Evolutionary conservation across 1,140 invertebrate species (phyloP).

Genomic region (Sitobion miscanthi): DNA sequence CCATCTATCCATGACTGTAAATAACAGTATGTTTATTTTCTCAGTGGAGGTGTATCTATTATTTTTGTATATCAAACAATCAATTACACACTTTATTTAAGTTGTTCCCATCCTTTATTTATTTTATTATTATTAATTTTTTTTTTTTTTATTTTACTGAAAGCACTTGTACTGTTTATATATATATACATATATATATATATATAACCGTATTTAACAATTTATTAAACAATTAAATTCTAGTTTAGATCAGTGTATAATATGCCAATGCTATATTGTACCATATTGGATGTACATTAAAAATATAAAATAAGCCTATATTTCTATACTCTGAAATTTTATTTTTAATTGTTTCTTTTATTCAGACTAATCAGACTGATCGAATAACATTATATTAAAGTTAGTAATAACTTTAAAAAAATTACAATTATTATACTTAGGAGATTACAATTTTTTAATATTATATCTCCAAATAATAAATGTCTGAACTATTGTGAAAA

Average conservation of each 20-base stretch:
- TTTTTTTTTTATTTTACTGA: constrained; percentile 37
- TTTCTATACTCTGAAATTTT: constrained; percentile 2
- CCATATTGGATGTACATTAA: constrained; percentile 37
- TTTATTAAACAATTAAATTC: constrained; percentile 27
- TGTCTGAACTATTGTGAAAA: background rate
- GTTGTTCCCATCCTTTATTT: constrained; percentile 41
- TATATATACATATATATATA: constrained; percentile 21
- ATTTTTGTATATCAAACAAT: constrained; percentile 55
- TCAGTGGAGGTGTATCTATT: constrained; percentile 53
- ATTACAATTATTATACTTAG: background rate
- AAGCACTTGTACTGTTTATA: constrained; percentile 50
- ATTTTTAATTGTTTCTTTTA: constrained; percentile 44
- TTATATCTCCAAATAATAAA: constrained; percentile 19
- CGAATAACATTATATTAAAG: background rate
- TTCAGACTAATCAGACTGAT: constrained; percentile 36
- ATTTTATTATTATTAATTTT: constrained; percentile 45
- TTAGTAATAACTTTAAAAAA: background rate
- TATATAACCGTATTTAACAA: constrained; percentile 21
- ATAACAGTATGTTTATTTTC: constrained; percentile 48
- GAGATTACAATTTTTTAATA: background rate
- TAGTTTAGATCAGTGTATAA: constrained; percentile 50
- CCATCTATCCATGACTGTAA: constrained; percentile 52
- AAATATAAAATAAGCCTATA: constrained; percentile 51
- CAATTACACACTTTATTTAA: constrained; percentile 55
- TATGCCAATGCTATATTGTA: constrained; percentile 16